Evolutionary conservation across 2,797 vertebrate genomes (phyloP), one percentile per base, ranked within the genome.

Genomic region (Tragelaphus oryx): DNA sequence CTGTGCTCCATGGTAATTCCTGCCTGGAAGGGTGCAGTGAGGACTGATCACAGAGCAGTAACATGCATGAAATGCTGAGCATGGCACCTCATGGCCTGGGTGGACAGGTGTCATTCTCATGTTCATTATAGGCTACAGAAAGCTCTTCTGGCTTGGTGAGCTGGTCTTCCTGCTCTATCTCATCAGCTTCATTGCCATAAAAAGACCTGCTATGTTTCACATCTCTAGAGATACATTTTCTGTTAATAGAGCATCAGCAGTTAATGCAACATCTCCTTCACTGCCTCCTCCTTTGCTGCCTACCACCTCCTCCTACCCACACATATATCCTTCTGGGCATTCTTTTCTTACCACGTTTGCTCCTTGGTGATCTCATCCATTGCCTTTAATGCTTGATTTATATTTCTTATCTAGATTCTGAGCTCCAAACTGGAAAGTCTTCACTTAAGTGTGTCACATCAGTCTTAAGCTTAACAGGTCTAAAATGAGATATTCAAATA

Each of bases 41-140:
- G 13, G 50, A 80, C 62, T 20, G 12, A 52, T 0, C 8, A 54
- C 74, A 30, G 4, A 18, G 16, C 22, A 28, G 6, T 62, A 30
- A 50, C 0, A 0, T 24, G 2, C 20, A 4, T 6, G 4, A 80
- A 71, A 26, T 44, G 60, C 52, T 57, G 20, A 24, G 18, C 50
- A 30, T 1, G 5, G 75, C 11, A 6, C 68, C 22, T n/a, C 2
- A 8, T 0, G 13, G 26, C 1, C n/a, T 13, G 3, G 11, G 14
- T 59, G 26, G 11, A 9, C 0, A 6, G 20, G 12, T 0, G 0
- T 16, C 16, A 3, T n/a, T 54, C 57, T 59, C 11, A 2, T 13
- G 68, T 26, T 46, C 33, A 71, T 24, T 44, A 41, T 1, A 1
- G 28, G 60, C 78, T 71, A 24, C 62, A 76, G 65, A 75, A 75